phyloP scores from a whole-genome alignment of 2,888 invertebrate genomes.

The Portevinia maculata region DNA sequence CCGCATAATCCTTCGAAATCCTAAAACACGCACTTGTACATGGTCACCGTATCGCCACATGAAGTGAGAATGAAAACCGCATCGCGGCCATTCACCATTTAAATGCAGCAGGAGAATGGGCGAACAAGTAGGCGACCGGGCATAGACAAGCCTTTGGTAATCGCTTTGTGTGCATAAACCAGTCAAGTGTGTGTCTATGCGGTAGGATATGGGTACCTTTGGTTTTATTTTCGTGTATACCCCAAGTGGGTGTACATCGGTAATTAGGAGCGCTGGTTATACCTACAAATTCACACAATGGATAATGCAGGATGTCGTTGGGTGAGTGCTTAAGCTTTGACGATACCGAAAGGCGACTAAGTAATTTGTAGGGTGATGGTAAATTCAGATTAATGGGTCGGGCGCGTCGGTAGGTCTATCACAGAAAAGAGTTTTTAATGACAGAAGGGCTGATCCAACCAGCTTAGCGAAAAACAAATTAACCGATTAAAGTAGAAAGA shows the following conservation, averaged over 20 bases:
- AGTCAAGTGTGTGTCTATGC: neutral
- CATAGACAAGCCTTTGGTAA: constrained; percentile 23
- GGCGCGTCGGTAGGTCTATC: neutral
- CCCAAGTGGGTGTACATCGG: constrained; percentile 53
- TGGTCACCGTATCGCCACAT: neutral
- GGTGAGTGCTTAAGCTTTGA: constrained; percentile 41
- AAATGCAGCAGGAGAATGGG: neutral
- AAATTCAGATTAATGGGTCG: constrained; percentile 33
- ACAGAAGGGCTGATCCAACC: constrained; percentile 17
- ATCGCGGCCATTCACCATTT: constrained; percentile 19
- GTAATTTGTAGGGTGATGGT: constrained; percentile 50
- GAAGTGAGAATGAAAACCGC: neutral
- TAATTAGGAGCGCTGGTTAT: constrained; percentile 50
- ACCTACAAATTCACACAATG: constrained; percentile 25
- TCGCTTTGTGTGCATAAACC: constrained; percentile 14
- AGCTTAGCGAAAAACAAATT: constrained; percentile 64
- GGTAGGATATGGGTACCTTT: constrained; percentile 21
- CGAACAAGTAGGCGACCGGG: neutral
- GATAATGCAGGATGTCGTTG: constrained; percentile 25
- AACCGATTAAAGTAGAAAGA: constrained; percentile 55
- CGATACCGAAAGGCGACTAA: constrained; percentile 30
- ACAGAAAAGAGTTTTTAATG: neutral
- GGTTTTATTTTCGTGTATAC: constrained; percentile 27
- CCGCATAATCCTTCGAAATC: constrained; percentile 73
- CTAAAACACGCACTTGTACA: constrained; percentile 58